A percentile compares a stretch with the other conserved stretches of the same genome.
Evolutionary conservation across 2,797 vertebrate genomes (phyloP).

Genomic region (Orestias chungarensis): DNA sequence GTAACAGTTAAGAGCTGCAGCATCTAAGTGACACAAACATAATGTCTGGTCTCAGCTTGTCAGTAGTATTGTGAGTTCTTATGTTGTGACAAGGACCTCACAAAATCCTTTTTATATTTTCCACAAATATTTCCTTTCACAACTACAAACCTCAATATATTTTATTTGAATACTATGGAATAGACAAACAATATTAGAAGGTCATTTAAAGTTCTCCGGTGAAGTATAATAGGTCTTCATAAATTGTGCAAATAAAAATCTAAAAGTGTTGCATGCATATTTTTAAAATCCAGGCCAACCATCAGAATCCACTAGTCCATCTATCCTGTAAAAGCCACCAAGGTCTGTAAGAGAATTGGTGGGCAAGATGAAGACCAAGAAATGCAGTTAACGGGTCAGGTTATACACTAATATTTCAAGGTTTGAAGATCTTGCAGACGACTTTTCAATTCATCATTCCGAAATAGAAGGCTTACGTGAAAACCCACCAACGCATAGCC

Average conservation of each 20-base stretch:
- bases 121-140: background rate
- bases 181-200: background rate
- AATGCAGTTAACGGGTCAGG: background rate
- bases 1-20: constrained; percentile 28
- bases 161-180: background rate
- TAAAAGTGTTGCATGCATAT: background rate
- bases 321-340: background rate
- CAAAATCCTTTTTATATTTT: background rate
- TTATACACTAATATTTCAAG: background rate
- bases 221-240: too few relatives aligned
- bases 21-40: background rate
- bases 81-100: background rate
- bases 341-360: background rate
- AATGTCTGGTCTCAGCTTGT: background rate
- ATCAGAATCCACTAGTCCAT: background rate
- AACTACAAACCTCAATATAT: background rate
- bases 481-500: background rate
- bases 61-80: background rate
- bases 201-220: background rate
- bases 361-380: background rate
- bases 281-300: background rate
- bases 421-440: background rate
- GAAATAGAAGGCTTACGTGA: background rate
- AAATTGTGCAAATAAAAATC: background rate
- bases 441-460: background rate